Evolutionary conservation across 2,113 vertebrate genomes (phyloP).

Genomic region (Oncorhynchus gorbuscha): DNA sequence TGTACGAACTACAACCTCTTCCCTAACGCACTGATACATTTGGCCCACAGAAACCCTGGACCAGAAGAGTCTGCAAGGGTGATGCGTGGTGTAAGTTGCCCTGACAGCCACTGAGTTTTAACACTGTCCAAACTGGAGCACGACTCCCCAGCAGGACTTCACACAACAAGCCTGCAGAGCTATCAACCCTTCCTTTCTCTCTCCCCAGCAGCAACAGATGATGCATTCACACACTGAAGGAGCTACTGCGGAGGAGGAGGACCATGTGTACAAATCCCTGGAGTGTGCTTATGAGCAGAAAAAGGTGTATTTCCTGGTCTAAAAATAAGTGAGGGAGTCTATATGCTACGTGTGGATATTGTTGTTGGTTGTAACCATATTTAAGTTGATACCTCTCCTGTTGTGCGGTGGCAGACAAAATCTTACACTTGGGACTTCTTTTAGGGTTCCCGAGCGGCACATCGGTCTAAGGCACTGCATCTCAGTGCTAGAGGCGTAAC

Average conservation of each 20-base stretch:
- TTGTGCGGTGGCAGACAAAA: background rate
- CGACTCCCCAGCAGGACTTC: slow-evolving; percentile 25
- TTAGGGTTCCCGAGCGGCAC: background rate
- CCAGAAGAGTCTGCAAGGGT: slow-evolving; percentile 13
- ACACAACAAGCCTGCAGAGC: background rate
- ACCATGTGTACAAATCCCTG: background rate
- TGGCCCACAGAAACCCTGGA: background rate
- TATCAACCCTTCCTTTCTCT: background rate
- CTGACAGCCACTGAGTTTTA: slow-evolving; percentile 36
- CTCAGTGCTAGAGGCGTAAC: no score
- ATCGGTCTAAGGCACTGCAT: no score
- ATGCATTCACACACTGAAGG: slow-evolving; percentile 17
- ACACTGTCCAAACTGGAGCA: slow-evolving; percentile 13
- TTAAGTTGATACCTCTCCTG: slow-evolving; percentile 11
- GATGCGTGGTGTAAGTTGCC: slow-evolving; percentile 11
- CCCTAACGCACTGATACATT: background rate
- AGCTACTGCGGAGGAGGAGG: slow-evolving; percentile 4
- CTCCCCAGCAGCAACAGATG: background rate
- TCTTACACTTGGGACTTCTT: slow-evolving; percentile 22
- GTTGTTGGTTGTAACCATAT: background rate
- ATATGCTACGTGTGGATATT: background rate
- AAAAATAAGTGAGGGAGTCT: background rate
- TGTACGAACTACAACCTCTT: no score
- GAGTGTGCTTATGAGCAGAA: background rate
- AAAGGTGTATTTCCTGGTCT: background rate